These are phyloP conservation scores for Heliconius nattereri DNA, from an alignment of 1,140 invertebrate species.

Conservation along the genomic window DNA sequence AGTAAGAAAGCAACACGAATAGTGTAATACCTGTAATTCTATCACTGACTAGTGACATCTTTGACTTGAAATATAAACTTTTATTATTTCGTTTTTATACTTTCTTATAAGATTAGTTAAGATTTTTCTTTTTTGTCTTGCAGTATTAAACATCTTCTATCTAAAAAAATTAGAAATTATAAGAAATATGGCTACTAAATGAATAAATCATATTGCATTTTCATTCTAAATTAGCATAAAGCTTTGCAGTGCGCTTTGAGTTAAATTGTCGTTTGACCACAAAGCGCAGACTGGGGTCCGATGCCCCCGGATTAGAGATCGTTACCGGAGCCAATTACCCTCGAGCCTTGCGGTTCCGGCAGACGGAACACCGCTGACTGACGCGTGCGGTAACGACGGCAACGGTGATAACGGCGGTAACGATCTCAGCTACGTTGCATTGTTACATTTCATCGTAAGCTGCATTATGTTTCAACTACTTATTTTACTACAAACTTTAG, in stretches of 20 bases:
- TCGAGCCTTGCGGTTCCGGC: conserved; percentile 44
- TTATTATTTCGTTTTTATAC: background rate
- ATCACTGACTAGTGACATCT: background rate
- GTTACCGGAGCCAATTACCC: conserved; percentile 49
- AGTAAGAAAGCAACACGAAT: background rate
- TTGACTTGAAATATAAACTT: background rate
- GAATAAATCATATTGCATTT: conserved; percentile 12
- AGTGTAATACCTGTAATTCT: background rate
- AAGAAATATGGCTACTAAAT: background rate
- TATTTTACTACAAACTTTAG: background rate
- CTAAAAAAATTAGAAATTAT: conserved; percentile 18
- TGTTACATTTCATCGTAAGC: background rate
- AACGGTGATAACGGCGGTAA: conserved; percentile 14
- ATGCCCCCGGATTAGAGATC: conserved; percentile 44
- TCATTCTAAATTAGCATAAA: background rate
- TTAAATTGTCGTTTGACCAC: conserved; percentile 49
- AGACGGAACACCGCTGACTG: conserved; percentile 36
- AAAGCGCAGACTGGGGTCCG: conserved; percentile 49
- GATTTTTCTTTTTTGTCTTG: too few relatives aligned
- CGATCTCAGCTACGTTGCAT: conserved; percentile 33
- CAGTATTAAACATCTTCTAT: too few relatives aligned
- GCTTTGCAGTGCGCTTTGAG: conserved; percentile 33
- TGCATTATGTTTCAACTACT: background rate
- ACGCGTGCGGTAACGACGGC: conserved; percentile 12
- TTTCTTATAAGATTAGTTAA: conserved; percentile 19